These are phyloP conservation scores for Allolobophora icterica DNA, from an alignment of 2,888 invertebrate species.

Conservation along the genomic window DNA sequence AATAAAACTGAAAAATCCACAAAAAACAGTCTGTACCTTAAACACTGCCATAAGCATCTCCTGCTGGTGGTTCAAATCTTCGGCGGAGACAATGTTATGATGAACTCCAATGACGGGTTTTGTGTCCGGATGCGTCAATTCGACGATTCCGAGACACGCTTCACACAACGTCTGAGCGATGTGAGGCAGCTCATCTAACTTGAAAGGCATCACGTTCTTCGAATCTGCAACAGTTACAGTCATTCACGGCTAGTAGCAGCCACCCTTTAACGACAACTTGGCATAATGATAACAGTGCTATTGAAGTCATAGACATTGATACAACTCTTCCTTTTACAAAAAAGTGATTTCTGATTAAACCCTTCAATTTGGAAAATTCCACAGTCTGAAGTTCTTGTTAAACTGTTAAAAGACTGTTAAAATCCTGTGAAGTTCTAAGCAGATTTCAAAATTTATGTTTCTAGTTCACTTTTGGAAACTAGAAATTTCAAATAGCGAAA, in stretches of 20 bases:
- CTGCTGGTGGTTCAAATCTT: conserved; percentile 19
- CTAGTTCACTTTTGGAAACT: too few relatives aligned
- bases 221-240: background rate
- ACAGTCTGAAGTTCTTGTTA: too few relatives aligned
- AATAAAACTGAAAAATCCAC: too few relatives aligned
- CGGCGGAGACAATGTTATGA: background rate
- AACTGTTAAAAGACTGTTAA: too few relatives aligned
- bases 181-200: conserved; percentile 76
- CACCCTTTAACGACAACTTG: background rate
- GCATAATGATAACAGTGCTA: background rate
- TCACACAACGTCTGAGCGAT: conserved; percentile 79
- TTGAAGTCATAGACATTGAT: too few relatives aligned
- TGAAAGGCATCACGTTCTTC: conserved; percentile 72
- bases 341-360: too few relatives aligned
- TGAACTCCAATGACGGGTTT: conserved; percentile 64
- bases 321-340: too few relatives aligned
- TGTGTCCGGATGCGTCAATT: conserved; percentile 83
- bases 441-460: too few relatives aligned
- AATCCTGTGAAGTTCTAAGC: too few relatives aligned
- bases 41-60: conserved; percentile 21
- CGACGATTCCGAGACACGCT: conserved; percentile 82
- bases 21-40: conserved; percentile 31
- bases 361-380: too few relatives aligned
- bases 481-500: too few relatives aligned
- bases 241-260: background rate